Percentiles rank a stretch among this genome's conserved stretches.
phyloP scores from a whole-genome alignment of 2,797 vertebrate species.

The Cyclura pinguis region DNA sequence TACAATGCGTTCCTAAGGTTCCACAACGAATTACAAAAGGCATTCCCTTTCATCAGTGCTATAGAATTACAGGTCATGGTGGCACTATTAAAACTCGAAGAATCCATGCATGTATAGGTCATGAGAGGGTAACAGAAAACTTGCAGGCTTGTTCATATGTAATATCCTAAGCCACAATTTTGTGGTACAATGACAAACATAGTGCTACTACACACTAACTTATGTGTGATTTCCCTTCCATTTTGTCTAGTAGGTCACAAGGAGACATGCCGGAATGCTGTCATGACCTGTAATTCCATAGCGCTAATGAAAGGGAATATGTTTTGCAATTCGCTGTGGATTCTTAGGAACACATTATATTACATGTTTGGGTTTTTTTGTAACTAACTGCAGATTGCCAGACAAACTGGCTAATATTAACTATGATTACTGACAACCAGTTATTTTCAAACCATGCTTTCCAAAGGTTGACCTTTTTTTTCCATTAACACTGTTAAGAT shows the following conservation, averaged over 20 bases:
- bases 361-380: too few relatives aligned
- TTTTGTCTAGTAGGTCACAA: not conserved
- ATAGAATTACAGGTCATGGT: not conserved
- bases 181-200: too few relatives aligned
- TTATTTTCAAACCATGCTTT: not conserved
- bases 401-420: not conserved
- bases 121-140: not conserved
- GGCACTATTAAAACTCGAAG: not conserved
- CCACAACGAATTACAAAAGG: not conserved
- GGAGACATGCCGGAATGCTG: not conserved
- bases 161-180: not conserved
- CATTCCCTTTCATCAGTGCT: not conserved
- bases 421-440: not conserved
- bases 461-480: not conserved
- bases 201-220: too few relatives aligned
- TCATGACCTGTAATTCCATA: not conserved
- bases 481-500: not conserved
- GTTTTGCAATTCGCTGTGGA: not conserved
- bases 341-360: not conserved
- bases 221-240: not conserved
- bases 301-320: not conserved
- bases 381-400: not conserved
- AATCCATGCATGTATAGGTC: not conserved
- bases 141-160: not conserved
- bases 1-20: not conserved